Base-by-base conservation (phyloP, 2,113 vertebrate species). In the Uria lomvia region DNA sequence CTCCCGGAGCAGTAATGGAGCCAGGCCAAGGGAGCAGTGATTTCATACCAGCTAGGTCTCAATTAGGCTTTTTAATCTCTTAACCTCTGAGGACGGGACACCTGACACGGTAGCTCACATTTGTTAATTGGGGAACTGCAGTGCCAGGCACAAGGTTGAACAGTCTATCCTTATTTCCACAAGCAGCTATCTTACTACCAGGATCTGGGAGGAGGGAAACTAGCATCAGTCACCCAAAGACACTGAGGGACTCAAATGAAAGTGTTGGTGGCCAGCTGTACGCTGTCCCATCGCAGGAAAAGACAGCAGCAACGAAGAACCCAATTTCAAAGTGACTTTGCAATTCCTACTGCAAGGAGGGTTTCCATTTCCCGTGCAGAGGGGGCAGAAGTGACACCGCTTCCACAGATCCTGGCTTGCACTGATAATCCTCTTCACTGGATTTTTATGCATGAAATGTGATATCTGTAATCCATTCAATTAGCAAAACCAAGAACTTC, bases 391-490 rank as follows among this genome's bases (percentile, higher is more conserved):
- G 50, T 29, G 71, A 66, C 90, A 84, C 36, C 3, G 2, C 45
- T 75, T 93, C 66, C 2, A 5, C 59, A 60, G 34, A 82, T 55
- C 60, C 18, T 56, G 49, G 24, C 34, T 86, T 16, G 7, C 80
- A 55, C 36, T 40, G 62, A 45, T 86, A 89, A 88, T 75, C 95
- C 95, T 79, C 77, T 94, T 87, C 89, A 67, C 45, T 79, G 84
- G 84, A 94, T 94, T 94, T 95, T 91, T 94, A 59, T 67, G 91
- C 87, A 86, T 93, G 80, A 94, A 96, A 94, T 96, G 84, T 94
- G 89, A 52, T 95, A 87, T 85, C 86, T 86, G 71, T 94, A 95
- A 97, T 95, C 86, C 86, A 82, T 86, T 96, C 92, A 95, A 94
- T 95, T 93, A 96, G 59, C 71, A 86, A 93, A 96, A 94, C 32